Percentiles rank a stretch among this genome's conserved stretches.
Evolutionary conservation across 2,113 vertebrate genomes (phyloP).

Genomic region (Chloropsis hardwickii): DNA sequence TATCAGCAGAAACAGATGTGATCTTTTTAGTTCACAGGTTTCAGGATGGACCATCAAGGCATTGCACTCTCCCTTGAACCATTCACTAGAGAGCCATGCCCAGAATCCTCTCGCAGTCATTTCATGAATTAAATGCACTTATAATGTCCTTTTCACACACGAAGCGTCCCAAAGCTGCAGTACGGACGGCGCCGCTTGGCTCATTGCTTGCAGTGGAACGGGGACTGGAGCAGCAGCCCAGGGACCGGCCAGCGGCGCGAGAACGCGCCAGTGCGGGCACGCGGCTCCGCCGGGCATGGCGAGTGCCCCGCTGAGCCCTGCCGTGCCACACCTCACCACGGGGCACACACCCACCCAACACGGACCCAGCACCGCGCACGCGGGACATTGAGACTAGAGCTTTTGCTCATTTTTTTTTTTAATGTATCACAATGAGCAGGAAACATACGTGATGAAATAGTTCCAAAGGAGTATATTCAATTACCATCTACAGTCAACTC

Average conservation of each 20-base stretch:
- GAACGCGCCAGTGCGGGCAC: too few relatives aligned
- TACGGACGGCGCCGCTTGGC: accelerated
- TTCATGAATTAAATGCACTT: neutral
- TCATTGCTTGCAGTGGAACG: neutral
- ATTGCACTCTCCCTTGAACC: neutral
- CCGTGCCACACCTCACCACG: accelerated
- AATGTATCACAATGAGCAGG: constrained; percentile 99
- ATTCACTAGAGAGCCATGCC: neutral
- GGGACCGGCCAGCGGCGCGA: too few relatives aligned
- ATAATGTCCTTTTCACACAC: neutral
- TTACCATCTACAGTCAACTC: constrained; percentile 99
- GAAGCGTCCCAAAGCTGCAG: neutral
- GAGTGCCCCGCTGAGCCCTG: neutral
- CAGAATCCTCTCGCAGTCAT: neutral
- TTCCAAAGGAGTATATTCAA: constrained; percentile 99
- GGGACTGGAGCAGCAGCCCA: accelerated
- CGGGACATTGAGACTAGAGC: constrained; percentile 65
- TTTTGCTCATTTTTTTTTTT: constrained; percentile 98
- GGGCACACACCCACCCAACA: neutral
- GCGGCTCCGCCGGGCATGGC: too few relatives aligned
- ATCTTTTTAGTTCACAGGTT: neutral
- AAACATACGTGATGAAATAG: constrained; percentile 99
- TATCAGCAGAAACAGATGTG: neutral
- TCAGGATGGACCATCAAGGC: neutral
- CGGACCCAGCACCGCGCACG: constrained; percentile 36